These are phyloP conservation scores for Tarsius wallacei DNA, from an alignment of 2,797 vertebrate species.

Conservation along the genomic window DNA sequence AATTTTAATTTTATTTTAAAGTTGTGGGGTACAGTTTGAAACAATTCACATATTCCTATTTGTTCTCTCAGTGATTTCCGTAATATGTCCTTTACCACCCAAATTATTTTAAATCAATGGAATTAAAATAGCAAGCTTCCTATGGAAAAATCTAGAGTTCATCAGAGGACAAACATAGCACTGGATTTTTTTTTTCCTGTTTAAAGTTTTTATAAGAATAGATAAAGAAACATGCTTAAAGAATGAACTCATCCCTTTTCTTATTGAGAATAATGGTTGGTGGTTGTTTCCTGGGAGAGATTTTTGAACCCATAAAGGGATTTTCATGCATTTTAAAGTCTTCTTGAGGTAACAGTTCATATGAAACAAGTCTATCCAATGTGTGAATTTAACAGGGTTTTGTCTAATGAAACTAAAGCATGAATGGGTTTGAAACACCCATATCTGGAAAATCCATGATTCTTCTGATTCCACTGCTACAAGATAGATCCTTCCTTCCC, in stretches of 20 bases:
- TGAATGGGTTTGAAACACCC: not conserved
- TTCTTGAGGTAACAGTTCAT: not conserved
- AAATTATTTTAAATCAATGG: slow-evolving; percentile 9
- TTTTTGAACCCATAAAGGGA: not conserved
- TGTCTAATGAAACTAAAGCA: not conserved
- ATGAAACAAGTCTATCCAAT: not conserved
- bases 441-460: not conserved
- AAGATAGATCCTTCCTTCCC: not conserved
- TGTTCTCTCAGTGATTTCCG: not conserved
- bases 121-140: not conserved
- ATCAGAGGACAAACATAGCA: not conserved
- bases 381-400: not conserved
- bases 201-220: not conserved
- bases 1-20: not conserved
- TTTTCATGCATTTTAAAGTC: slow-evolving; percentile 15
- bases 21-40: too few relatives aligned
- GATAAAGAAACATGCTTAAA: not conserved
- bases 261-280: not conserved
- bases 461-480: not conserved
- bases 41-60: not conserved
- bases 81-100: not conserved
- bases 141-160: not conserved
- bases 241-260: not conserved
- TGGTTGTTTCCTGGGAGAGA: slow-evolving; percentile 13
- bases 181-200: not conserved